Evolutionary conservation across 2,113 vertebrate genomes (phyloP).

Genomic region (Lycaon pictus): DNA sequence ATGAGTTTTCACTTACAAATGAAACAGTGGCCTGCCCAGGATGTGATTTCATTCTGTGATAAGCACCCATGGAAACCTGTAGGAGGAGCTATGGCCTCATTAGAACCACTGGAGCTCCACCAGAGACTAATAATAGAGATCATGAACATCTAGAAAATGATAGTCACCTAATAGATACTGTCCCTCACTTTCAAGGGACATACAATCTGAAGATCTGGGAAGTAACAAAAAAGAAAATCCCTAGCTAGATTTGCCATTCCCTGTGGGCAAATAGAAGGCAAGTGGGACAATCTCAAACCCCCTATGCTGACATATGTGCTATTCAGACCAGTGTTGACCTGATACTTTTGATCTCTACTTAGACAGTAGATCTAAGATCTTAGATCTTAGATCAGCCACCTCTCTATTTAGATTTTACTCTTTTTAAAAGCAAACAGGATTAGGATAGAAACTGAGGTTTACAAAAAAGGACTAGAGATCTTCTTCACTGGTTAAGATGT

Average conservation of each 20-base stretch:
- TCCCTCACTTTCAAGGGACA: not conserved
- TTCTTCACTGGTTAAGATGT: not conserved
- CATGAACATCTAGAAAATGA: not conserved
- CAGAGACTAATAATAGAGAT: not conserved
- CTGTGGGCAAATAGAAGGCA: not conserved
- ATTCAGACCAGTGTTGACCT: not conserved
- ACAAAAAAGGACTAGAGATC: not conserved
- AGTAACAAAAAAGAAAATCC: not conserved
- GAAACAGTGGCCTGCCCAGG: not conserved
- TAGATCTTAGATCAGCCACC: too few relatives aligned
- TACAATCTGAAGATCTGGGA: not conserved
- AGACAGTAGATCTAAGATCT: too few relatives aligned
- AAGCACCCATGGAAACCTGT: not conserved
- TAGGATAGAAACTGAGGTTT: not conserved
- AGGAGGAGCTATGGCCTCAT: not conserved
- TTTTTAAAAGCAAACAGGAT: not conserved
- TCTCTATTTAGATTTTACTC: not conserved
- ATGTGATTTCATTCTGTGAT: not conserved
- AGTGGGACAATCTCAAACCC: not conserved
- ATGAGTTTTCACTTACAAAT: not conserved
- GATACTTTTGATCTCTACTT: not conserved
- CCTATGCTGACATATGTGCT: not conserved
- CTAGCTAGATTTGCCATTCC: not conserved
- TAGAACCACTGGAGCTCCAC: not conserved
- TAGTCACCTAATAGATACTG: not conserved